Evolutionary conservation across 1,140 invertebrate species (phyloP).

Genomic region (Drosophila ironensis): DNA sequence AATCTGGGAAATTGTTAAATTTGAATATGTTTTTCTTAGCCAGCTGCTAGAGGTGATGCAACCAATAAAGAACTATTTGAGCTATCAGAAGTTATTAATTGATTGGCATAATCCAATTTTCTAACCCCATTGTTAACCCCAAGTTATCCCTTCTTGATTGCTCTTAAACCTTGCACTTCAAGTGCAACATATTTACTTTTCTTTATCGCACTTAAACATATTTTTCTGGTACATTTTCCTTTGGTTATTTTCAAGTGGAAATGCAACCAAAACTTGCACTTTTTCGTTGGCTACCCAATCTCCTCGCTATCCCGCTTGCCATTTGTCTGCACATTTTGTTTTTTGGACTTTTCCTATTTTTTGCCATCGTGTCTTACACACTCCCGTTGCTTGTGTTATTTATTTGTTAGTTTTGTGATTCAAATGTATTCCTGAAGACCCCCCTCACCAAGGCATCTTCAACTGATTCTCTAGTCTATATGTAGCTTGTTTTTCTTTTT

Average conservation of each 20-base stretch:
- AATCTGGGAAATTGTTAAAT: constrained; percentile 74
- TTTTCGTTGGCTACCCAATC: neutral
- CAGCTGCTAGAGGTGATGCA: constrained; percentile 4
- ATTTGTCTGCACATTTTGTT: constrained; percentile 45
- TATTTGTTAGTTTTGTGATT: constrained; percentile 79
- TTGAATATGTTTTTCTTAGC: constrained; percentile 75
- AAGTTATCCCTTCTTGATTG: no score
- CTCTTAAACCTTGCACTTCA: no score
- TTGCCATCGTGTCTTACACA: constrained; percentile 61
- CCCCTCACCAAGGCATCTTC: neutral
- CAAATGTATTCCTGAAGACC: constrained; percentile 61
- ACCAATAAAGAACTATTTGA: neutral
- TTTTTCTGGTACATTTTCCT: no score
- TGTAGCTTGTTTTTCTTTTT: constrained; percentile 42
- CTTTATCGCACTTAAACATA: no score
- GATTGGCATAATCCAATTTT: no score
- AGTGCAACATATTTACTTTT: no score
- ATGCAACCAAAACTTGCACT: constrained; percentile 18
- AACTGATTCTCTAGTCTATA: constrained; percentile 42
- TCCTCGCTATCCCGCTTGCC: constrained; percentile 33
- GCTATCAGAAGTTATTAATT: neutral
- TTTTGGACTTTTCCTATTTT: constrained; percentile 12
- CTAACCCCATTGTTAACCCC: no score
- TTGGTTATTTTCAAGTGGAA: neutral
- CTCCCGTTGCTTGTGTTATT: constrained; percentile 69